A percentile compares a stretch with the other conserved stretches of the same genome.
phyloP scores from a whole-genome alignment of 2,888 invertebrate species.

The Molorchus minor region DNA sequence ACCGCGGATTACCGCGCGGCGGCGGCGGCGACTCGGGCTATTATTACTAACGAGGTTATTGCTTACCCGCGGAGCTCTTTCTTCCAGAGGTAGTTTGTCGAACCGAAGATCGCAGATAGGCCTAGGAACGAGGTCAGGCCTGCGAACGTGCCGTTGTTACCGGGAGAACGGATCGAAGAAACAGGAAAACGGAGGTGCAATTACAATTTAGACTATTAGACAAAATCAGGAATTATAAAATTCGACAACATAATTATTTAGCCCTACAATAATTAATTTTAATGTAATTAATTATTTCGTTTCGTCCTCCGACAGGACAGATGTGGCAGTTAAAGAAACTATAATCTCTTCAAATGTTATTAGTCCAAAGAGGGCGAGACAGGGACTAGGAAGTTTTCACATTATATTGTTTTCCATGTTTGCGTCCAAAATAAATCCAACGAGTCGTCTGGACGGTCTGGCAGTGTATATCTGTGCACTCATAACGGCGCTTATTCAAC shows the following conservation, averaged over 20 bases:
- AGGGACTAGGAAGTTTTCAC: not conserved
- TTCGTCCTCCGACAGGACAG: not conserved
- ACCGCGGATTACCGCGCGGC: constrained; percentile 6
- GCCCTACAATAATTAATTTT: not conserved
- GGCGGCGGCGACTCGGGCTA: constrained; percentile 6
- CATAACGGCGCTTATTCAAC: too few relatives aligned
- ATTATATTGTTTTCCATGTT: not conserved
- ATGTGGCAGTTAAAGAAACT: not conserved
- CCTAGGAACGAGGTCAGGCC: constrained; percentile 11
- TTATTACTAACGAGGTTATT: constrained; percentile 22
- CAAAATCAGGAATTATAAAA: not conserved
- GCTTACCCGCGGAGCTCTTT: constrained; percentile 7
- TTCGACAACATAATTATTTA: not conserved
- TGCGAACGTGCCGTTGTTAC: not conserved
- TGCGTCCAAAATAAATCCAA: not conserved
- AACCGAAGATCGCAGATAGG: constrained; percentile 16
- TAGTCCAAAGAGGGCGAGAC: not conserved
- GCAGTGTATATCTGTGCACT: too few relatives aligned
- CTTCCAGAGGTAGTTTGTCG: constrained; percentile 4
- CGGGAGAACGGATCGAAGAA: not conserved
- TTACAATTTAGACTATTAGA: too few relatives aligned
- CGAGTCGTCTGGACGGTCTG: not conserved
- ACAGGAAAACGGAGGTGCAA: too few relatives aligned
- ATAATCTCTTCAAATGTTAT: not conserved
- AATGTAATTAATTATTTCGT: not conserved